Evolutionary conservation across 2,888 invertebrate species (phyloP).

Genomic region (Megalurothrips usitatus): DNA sequence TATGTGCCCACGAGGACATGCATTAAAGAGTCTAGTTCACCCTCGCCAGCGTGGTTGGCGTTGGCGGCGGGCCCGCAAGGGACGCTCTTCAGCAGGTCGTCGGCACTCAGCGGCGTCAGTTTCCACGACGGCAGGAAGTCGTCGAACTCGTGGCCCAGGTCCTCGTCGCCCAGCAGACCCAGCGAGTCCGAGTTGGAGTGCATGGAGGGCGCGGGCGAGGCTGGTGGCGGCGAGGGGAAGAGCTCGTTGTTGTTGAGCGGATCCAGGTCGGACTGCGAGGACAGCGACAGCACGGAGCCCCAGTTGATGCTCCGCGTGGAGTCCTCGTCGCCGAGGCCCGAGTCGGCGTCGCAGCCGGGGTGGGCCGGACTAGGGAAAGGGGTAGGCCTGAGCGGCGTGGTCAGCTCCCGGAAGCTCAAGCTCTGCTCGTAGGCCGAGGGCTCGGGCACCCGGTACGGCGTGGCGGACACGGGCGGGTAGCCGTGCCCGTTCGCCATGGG

Average conservation of each 20-base stretch:
- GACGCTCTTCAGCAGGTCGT: constrained; percentile 51
- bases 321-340: constrained; percentile 51
- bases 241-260: constrained; percentile 76
- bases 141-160: constrained; percentile 53
- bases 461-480: constrained; percentile 38
- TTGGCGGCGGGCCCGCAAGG: constrained; percentile 41
- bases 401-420: constrained; percentile 56
- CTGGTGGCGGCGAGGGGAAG: constrained; percentile 48
- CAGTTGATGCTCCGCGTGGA: constrained; percentile 79
- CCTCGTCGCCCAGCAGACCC: constrained; percentile 44
- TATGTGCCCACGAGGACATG: constrained; percentile 55
- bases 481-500: constrained; percentile 43
- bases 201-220: constrained; percentile 57
- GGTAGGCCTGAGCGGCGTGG: constrained; percentile 47
- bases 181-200: constrained; percentile 30
- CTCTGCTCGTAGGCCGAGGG: constrained; percentile 42
- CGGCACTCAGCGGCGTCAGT: constrained; percentile 49
- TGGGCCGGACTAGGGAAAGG: constrained; percentile 58
- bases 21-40: constrained; percentile 53
- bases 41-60: constrained; percentile 41
- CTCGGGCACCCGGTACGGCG: constrained; percentile 30
- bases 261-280: constrained; percentile 80
- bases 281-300: constrained; percentile 83
- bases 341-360: constrained; percentile 44
- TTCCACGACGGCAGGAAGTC: constrained; percentile 53